Evolutionary conservation across 2,888 invertebrate species (phyloP).

Genomic region (Cactoblastis cactorum): DNA sequence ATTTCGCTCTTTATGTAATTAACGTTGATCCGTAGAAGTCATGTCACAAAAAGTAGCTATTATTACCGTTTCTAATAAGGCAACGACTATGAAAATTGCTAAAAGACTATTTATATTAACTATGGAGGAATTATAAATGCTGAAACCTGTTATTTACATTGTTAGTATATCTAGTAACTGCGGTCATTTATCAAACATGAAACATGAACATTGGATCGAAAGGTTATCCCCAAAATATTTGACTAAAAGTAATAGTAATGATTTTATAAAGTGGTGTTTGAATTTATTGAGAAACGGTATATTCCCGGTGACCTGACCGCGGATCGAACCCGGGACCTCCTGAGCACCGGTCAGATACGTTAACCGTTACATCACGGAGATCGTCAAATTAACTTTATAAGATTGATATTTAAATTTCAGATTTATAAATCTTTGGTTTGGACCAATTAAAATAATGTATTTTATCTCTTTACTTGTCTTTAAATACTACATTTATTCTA

Average conservation of each 20-base stretch:
- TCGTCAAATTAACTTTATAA: too few species aligned
- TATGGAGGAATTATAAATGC: conserved; percentile 82
- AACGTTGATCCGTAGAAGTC: not conserved
- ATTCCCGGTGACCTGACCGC: too few species aligned
- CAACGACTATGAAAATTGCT: conserved; percentile 60
- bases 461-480: not conserved
- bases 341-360: too few species aligned
- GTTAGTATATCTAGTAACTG: conserved; percentile 83
- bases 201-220: conserved; percentile 59
- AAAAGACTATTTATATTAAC: conserved; percentile 82
- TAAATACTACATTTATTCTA: not conserved
- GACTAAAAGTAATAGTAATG: conserved; percentile 48
- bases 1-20: not conserved
- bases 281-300: conserved; percentile 49
- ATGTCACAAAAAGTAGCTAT: conserved; percentile 29
- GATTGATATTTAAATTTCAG: too few species aligned
- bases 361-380: too few species aligned
- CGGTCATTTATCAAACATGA: conserved; percentile 81
- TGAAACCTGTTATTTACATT: conserved; percentile 84
- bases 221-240: conserved; percentile 45
- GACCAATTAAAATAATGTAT: too few species aligned
- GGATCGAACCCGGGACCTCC: too few species aligned
- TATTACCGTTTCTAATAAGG: conserved; percentile 82
- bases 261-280: conserved; percentile 83
- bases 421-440: too few species aligned